Percentiles rank a stretch among this genome's conserved stretches.
These are phyloP conservation scores for Drosophila tsacasi DNA, from an alignment of 1,140 invertebrate genomes.

Conservation along the genomic window DNA sequence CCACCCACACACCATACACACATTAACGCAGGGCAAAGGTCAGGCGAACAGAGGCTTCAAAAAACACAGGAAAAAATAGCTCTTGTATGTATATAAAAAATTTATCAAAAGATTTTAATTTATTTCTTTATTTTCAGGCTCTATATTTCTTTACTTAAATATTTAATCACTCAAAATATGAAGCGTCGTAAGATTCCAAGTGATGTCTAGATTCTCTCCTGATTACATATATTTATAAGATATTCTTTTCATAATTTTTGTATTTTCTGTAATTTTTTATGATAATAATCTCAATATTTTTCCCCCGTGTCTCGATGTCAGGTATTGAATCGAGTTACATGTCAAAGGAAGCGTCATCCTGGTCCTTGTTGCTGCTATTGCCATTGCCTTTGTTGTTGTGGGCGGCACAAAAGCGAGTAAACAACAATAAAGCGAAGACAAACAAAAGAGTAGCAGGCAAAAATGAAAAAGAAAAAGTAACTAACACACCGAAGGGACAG, in stretches of 20 bases:
- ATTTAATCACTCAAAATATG: neutral
- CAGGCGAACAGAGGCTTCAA: conserved; percentile 33
- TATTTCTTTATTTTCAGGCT: neutral
- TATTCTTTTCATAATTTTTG: too few species aligned
- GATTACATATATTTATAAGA: neutral
- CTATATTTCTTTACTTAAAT: neutral
- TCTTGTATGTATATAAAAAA: neutral
- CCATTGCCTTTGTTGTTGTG: conserved; percentile 31
- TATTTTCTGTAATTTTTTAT: neutral
- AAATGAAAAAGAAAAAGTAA: conserved; percentile 12
- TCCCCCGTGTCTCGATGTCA: neutral
- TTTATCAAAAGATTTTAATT: neutral
- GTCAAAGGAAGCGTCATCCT: conserved; percentile 72
- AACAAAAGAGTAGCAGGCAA: conserved; percentile 74
- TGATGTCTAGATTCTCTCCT: neutral
- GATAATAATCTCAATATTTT: conserved; percentile 5
- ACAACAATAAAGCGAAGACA: conserved; percentile 82
- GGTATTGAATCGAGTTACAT: conserved; percentile 77
- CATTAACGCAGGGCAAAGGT: conserved; percentile 51
- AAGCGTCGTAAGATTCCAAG: too few species aligned
- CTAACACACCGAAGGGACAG: conserved; percentile 7
- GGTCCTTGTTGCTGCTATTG: conserved; percentile 3
- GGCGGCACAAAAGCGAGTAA: conserved; percentile 71
- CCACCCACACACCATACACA: conserved; percentile 13
- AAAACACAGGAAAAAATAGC: conserved; percentile 2